Evolutionary conservation across 2,797 vertebrate species (phyloP).

Genomic region (Sebastes iracundus): DNA sequence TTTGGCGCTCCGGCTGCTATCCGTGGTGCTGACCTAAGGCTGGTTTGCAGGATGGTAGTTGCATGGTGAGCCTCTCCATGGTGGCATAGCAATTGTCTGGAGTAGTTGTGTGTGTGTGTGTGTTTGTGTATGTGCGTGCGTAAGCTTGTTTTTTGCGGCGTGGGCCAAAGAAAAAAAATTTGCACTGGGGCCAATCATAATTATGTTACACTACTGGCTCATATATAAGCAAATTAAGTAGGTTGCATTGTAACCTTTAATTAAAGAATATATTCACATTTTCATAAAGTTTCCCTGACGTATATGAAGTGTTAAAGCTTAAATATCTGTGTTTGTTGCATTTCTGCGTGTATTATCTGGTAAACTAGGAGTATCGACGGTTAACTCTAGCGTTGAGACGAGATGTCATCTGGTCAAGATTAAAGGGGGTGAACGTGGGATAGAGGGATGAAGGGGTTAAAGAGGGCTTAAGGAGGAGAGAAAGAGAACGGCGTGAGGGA

Average conservation of each 20-base stretch:
- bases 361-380: slow-evolving; percentile 30
- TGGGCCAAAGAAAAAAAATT: no score
- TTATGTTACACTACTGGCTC: no score
- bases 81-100: no score
- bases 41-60: no score
- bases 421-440: slow-evolving; percentile 22
- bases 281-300: not conserved
- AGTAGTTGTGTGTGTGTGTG: no score
- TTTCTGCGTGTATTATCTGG: slow-evolving; percentile 19
- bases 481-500: not conserved
- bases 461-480: not conserved
- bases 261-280: not conserved
- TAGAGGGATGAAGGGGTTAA: not conserved
- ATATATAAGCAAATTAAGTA: not conserved
- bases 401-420: slow-evolving; percentile 41
- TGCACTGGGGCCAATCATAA: no score
- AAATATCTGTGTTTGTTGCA: not conserved
- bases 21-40: no score
- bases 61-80: no score
- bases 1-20: no score
- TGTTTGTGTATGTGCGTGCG: no score
- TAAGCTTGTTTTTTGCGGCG: no score
- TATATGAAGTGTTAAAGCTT: not conserved
- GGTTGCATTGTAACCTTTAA: not conserved
- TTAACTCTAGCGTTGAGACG: slow-evolving; percentile 17